Percentiles rank a stretch among this genome's conserved stretches.
Evolutionary conservation across 1,140 invertebrate genomes (phyloP).

Genomic region (Oedothorax gibbosus): DNA sequence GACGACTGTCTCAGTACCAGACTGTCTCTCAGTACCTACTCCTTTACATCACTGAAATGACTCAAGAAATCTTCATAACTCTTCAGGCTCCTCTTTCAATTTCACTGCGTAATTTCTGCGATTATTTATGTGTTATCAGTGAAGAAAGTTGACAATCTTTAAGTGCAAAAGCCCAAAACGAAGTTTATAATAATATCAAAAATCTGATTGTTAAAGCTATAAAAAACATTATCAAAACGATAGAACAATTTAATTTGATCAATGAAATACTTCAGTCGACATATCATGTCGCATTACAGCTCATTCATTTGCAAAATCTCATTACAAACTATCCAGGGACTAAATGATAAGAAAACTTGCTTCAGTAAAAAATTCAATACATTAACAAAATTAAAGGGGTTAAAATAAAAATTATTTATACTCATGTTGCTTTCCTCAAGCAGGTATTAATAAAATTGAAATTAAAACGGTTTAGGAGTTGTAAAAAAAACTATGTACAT

Average conservation of each 20-base stretch:
- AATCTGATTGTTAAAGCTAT: no score
- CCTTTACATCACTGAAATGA: conserved; percentile 89
- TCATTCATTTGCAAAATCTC: conserved; percentile 84
- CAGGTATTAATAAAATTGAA: background rate
- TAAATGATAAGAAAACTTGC: conserved; percentile 53
- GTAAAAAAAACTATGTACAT: no score
- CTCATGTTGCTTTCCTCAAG: no score
- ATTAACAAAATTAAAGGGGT: no score
- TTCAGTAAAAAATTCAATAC: background rate
- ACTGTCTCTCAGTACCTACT: conserved; percentile 69
- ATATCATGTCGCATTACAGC: conserved; percentile 87
- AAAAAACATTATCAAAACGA: no score
- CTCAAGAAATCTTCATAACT: conserved; percentile 80
- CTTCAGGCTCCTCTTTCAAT: conserved; percentile 80
- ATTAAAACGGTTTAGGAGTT: background rate
- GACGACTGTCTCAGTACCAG: background rate
- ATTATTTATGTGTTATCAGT: conserved; percentile 85
- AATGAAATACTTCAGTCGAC: conserved; percentile 72
- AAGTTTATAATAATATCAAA: no score
- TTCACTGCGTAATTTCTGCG: conserved; percentile 88
- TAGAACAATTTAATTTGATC: background rate
- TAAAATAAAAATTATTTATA: no score
- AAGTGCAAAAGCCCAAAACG: no score
- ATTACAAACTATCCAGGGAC: conserved; percentile 81
- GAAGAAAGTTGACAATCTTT: conserved; percentile 87